Evolutionary conservation across 2,113 vertebrate species (phyloP).

Genomic region (Oceanites oceanicus): DNA sequence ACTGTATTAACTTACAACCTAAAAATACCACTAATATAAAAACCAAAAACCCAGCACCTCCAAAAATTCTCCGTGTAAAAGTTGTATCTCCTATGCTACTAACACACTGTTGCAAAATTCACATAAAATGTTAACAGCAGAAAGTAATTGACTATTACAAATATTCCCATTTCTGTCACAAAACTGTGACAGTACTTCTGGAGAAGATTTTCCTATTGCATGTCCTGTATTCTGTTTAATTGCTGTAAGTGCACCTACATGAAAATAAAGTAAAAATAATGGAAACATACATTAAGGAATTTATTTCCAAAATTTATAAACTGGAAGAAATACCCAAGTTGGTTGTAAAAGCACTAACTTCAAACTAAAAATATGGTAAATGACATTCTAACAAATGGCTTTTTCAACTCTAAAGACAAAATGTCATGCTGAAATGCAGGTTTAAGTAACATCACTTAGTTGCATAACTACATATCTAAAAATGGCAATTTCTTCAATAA

Average conservation of each 20-base stretch:
- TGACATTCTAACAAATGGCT: neutral
- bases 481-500: neutral
- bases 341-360: neutral
- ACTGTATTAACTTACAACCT: neutral
- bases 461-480: neutral
- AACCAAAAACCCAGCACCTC: neutral
- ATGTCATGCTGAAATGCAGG: neutral
- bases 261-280: neutral
- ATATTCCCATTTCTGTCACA: neutral
- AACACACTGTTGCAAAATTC: neutral
- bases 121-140: neutral
- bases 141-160: neutral
- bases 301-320: neutral
- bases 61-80: neutral
- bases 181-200: neutral
- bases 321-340: neutral
- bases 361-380: neutral
- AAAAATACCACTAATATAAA: neutral
- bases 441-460: neutral
- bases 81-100: neutral
- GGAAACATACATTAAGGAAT: neutral
- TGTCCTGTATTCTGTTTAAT: neutral
- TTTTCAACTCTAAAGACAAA: neutral
- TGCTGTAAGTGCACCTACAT: neutral
- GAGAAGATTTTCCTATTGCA: neutral